A percentile compares a stretch with the other conserved stretches of the same genome.
Evolutionary conservation across 2,888 invertebrate genomes (phyloP).

Genomic region (Chymomyza procnemis): DNA sequence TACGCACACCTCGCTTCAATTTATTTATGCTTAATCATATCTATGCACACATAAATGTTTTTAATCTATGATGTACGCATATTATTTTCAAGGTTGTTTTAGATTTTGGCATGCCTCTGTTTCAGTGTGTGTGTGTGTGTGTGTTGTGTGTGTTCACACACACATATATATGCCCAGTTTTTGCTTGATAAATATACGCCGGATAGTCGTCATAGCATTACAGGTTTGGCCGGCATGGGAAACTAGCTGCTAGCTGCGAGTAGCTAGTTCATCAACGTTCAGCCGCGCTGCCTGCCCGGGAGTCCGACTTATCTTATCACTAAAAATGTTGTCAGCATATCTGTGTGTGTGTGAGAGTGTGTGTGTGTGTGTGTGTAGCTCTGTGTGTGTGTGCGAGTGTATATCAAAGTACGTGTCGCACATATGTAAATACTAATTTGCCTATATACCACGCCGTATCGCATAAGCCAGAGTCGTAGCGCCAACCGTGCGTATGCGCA

Average conservation of each 20-base stretch:
- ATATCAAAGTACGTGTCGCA: slow-evolving; percentile 52
- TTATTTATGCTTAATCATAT: background rate
- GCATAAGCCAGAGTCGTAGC: slow-evolving; percentile 16
- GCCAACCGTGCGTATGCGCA: slow-evolving; percentile 42
- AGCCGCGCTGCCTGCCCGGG: background rate
- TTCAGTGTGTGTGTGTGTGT: background rate
- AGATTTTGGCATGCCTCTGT: background rate
- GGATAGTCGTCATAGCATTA: background rate
- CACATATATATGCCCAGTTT: background rate
- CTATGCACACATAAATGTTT: background rate
- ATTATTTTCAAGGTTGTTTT: background rate
- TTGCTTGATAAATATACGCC: background rate
- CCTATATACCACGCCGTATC: background rate
- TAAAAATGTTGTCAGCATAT: slow-evolving; percentile 11
- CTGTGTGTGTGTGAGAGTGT: background rate
- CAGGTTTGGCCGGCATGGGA: background rate
- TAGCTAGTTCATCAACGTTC: background rate
- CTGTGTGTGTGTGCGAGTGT: slow-evolving; percentile 5
- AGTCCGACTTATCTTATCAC: background rate
- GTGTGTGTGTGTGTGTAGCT: slow-evolving; percentile 3
- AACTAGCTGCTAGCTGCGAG: background rate
- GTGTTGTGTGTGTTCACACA: background rate
- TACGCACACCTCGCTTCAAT: background rate
- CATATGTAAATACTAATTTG: slow-evolving; percentile 50
- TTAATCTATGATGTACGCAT: background rate